Base-by-base conservation (phyloP, 2,113 vertebrate species). In the Vanacampus margaritifer region DNA sequence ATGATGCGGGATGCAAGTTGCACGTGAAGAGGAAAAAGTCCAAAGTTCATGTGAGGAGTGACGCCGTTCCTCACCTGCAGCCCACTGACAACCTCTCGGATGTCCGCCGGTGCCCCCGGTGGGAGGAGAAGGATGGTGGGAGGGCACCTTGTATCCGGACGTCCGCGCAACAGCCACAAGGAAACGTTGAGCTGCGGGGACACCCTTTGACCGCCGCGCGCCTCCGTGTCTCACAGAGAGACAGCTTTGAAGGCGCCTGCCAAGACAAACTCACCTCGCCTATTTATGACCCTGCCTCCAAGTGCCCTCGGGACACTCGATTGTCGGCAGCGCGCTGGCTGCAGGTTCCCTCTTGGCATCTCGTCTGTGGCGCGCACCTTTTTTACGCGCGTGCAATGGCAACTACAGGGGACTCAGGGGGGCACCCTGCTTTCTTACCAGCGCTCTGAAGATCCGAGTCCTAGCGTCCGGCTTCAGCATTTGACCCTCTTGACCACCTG, bases 201-300 rank as follows among this genome's bases (percentile, higher is more conserved):
- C 89, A 84, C 82, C 83, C 82, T 85, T 67, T 87, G 90, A 92
- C 92, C 92, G 87, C 92, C 86, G 84, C 82, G 83, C 74, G 85
- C 78, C 82, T 84, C 75, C 58, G 60, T 60, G 81, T 81, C 83
- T 86, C 78, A 68, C 79, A 75, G 87, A 61, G 70, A 45, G 35
- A 24, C 73, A 21, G 86, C 90, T 93, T 91, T 91, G 87, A 91
- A 88, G 84, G 89, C 80, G 80, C 81, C 79, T 91, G 93, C 93
- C 94, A 95, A 95, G 88, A 93, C 86, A 93, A 95, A 95, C 93
- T 88, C 92, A 87, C 90, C 88, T 89, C 82, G 88, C 89, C 93
- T 96, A 95, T 95, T 94, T 95, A 95, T 94, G 84, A 86, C 85
- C 73, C 87, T 88, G 88, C 82, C 89, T 87, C 89, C 74, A 81